Evolutionary conservation across 2,113 vertebrate genomes (phyloP).

Genomic region (Cavia porcellus): DNA sequence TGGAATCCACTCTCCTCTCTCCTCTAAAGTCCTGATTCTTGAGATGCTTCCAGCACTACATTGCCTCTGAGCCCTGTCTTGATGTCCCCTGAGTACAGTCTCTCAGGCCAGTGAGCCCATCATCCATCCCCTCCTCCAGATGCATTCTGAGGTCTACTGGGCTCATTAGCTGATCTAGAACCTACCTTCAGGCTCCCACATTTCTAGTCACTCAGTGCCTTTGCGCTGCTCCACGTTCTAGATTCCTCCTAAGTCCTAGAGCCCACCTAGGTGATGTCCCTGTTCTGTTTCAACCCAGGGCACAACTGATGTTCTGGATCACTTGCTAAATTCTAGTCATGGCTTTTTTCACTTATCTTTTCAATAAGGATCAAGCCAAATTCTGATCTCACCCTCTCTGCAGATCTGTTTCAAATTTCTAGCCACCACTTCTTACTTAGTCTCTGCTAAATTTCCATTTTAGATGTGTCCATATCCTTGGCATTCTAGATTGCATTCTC

Average conservation of each 20-base stretch:
- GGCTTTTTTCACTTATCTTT: not conserved
- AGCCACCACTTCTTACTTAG: not conserved
- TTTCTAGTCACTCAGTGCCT: not conserved
- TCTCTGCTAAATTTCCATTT: not conserved
- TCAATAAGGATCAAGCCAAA: not conserved
- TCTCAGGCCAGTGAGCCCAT: not conserved
- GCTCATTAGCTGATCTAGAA: constrained; percentile 12
- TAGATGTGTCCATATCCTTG: not conserved
- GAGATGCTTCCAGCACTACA: constrained; percentile 9
- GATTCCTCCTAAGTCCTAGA: not conserved
- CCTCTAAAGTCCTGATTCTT: not conserved
- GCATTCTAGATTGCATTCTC: not conserved
- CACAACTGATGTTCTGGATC: not conserved
- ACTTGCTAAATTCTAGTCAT: not conserved
- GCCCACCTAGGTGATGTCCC: not conserved
- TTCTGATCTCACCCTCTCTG: not conserved
- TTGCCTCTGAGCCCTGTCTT: not conserved
- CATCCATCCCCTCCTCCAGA: not conserved
- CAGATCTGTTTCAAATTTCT: not conserved
- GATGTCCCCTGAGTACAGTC: not conserved
- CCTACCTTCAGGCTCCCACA: not conserved
- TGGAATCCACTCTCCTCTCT: not conserved
- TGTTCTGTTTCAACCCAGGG: not conserved
- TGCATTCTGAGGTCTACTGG: not conserved
- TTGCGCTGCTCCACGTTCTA: not conserved